A percentile compares a stretch with the other conserved stretches of the same genome.
phyloP scores from a whole-genome alignment of 2,797 vertebrate species.

The Myripristis jacobus region DNA sequence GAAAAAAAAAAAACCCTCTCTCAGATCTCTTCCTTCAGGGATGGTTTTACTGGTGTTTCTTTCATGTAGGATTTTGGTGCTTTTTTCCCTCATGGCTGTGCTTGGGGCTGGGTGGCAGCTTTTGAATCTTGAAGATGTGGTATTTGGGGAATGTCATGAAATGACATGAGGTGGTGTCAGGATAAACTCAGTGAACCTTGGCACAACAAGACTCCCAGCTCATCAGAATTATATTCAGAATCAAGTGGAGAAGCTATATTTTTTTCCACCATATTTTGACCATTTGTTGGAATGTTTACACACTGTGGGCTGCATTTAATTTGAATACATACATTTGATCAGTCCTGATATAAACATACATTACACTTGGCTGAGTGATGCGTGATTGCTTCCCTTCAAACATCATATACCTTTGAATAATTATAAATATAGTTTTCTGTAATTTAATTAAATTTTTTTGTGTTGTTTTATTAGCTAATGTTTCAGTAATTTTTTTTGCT shows the following conservation, averaged over 20 bases:
- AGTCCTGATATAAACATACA: not conserved
- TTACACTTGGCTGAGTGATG: not conserved
- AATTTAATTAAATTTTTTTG: too few species aligned
- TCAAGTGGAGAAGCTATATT: not conserved
- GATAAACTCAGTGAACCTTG: slow-evolving; percentile 35
- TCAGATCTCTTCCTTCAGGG: slow-evolving; percentile 60
- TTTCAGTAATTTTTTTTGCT: too few species aligned
- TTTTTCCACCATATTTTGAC: not conserved
- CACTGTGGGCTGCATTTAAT: too few species aligned
- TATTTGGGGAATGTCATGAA: slow-evolving; percentile 28
- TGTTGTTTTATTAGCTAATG: too few species aligned
- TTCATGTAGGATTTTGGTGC: slow-evolving; percentile 65
- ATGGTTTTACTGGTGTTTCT: slow-evolving; percentile 51
- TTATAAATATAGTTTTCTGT: too few species aligned
- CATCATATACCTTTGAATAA: too few species aligned
- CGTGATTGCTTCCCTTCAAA: not conserved
- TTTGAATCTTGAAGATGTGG: slow-evolving; percentile 39
- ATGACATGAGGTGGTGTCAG: slow-evolving; percentile 36
- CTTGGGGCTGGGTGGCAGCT: slow-evolving; percentile 49
- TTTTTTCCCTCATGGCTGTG: slow-evolving; percentile 56
- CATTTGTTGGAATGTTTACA: too few species aligned
- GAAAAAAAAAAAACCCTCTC: slow-evolving; percentile 41
- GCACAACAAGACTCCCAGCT: slow-evolving; percentile 5
- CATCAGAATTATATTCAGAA: not conserved
- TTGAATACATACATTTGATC: too few species aligned